Base-by-base conservation (phyloP, 1,140 invertebrate species). In the Luehdorfia chinensis region DNA sequence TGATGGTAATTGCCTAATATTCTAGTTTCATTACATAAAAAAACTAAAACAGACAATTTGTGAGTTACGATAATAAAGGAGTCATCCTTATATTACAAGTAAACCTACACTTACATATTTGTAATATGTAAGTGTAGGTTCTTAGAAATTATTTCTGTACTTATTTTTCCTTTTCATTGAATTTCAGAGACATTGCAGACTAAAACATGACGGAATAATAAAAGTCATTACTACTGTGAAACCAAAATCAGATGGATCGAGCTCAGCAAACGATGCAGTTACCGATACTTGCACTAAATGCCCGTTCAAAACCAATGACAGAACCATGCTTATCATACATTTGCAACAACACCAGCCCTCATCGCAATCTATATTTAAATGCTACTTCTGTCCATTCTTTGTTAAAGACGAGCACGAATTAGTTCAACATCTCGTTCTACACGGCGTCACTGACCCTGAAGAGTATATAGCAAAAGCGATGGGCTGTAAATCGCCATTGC, bases 341-440 rank as follows among this genome's bases (percentile, higher is more conserved):
- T 84, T 91, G 62, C 88, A 91, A 36, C 91, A 94, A 62, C 95
- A 96, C 79, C 89, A 91, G 33, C 90, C 91, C 0, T 91, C 90
- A 41, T 72, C 90, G 4, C 91, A 91, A 31, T 91, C 92, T 12
- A 90, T 92, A 56, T 93, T 93, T 59, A 96, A 95, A 75, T 96
- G 95, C 78, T 91, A 91, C 57, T 91, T 92, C 54, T 96, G 95
- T 75, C 92, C 93, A 1, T 96, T 91, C 75, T 94, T 93, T 70
- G 94, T 94, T 1, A 89, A 86, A 49, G 77, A 86, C 37, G 87
- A 87, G 59, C 55, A 68, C 12, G 85, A 88, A 59, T 52, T 88
- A 25, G 55, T 78, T 4, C 83, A 87, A 52, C 87, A 87, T 73
- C 63, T 87, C 13, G 58, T 71, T 28, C 57, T 87, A 33, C 84